A percentile compares a stretch with the other conserved stretches of the same genome.
phyloP scores from a whole-genome alignment of 2,797 vertebrate species.

The Lycodopsis pacificus region DNA sequence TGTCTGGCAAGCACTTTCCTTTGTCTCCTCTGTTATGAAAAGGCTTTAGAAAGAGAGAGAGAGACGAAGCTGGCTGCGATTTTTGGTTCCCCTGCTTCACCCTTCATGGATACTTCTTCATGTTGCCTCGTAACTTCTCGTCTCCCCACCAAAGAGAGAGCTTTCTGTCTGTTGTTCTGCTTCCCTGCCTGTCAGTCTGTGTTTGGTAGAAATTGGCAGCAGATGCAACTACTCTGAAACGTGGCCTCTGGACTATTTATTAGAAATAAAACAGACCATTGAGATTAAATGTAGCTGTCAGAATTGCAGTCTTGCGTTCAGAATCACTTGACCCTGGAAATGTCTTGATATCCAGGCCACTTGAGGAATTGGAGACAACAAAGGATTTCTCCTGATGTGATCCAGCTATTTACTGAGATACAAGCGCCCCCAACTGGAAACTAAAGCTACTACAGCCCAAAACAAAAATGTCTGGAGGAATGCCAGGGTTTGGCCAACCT shows the following conservation, averaged over 20 bases:
- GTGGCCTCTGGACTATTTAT: conserved; percentile 12
- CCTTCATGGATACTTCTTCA: background rate
- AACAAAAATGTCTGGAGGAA: background rate
- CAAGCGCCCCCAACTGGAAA: conserved; percentile 56
- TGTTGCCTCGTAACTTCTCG: conserved; percentile 26
- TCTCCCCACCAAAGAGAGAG: conserved; percentile 32
- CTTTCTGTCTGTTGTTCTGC: conserved; percentile 7
- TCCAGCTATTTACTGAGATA: conserved; percentile 25
- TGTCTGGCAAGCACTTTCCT: conserved; percentile 40
- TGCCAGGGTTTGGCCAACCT: conserved; percentile 22
- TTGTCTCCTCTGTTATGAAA: conserved; percentile 45
- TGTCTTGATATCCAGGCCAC: conserved; percentile 47
- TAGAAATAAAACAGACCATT: conserved; percentile 28
- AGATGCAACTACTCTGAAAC: conserved; percentile 19
- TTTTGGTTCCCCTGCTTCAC: conserved; percentile 15
- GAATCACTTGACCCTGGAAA: conserved; percentile 59
- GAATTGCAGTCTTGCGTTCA: conserved; percentile 18
- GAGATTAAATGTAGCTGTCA: conserved; percentile 37
- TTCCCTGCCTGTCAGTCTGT: background rate
- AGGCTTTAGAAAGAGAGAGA: conserved; percentile 7
- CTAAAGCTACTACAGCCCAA: conserved; percentile 17
- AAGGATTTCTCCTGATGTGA: conserved; percentile 29
- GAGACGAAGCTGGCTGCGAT: conserved; percentile 13
- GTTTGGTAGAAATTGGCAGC: conserved; percentile 5
- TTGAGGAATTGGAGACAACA: conserved; percentile 35